Base-by-base conservation (phyloP, 2,797 vertebrate species). In the Holocentrus rufus region DNA sequence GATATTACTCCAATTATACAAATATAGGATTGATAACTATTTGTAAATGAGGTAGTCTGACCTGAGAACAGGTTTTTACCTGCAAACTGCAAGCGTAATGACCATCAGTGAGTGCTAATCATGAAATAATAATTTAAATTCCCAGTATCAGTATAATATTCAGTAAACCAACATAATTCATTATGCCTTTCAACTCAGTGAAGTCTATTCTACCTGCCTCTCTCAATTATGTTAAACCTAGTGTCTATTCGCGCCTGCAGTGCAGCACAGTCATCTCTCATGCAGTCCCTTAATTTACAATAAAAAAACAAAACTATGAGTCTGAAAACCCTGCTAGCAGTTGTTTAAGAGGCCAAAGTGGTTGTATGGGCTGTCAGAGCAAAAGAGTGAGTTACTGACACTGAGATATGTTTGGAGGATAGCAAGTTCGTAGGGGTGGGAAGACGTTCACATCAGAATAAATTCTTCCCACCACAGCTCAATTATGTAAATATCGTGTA, bases 61-160 rank as follows among this genome's bases (percentile, higher is more conserved):
- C 59, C 57, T 72, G 47, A 66, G 42, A 58, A 72, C 22, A 53
- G 30, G 15, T 27, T 56, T 86, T 30, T 23, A 73, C 44, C 52
- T 20, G n/a, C 36, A 7, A 8, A 39, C 7, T 39, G 36, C 9
- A 39, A 39, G 36, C 36, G 6, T 39, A 39, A 39, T 2, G 11
- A 64, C 53, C 30, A 31, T 39, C 31, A 62, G 7, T 4, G 46
- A 61, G 36, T 39, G 36, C n/a, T 46, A 54, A 2, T 55, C 55
- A 80, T 65, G 27, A 72, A 79, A 44, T 53, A 53, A 79, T 67
- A 14, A 72, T 67, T 79, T 65, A 17, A 69, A 14, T 70, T 67
- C n/a, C 63, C 61, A 54, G 34, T 66, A 64, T 82, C 71, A 70
- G 54, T 56, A 30, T 63, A 36, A 88, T 81, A 50, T 74, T 72